Base-by-base conservation (phyloP, 2,113 vertebrate genomes). In the Butorides virescens region DNA sequence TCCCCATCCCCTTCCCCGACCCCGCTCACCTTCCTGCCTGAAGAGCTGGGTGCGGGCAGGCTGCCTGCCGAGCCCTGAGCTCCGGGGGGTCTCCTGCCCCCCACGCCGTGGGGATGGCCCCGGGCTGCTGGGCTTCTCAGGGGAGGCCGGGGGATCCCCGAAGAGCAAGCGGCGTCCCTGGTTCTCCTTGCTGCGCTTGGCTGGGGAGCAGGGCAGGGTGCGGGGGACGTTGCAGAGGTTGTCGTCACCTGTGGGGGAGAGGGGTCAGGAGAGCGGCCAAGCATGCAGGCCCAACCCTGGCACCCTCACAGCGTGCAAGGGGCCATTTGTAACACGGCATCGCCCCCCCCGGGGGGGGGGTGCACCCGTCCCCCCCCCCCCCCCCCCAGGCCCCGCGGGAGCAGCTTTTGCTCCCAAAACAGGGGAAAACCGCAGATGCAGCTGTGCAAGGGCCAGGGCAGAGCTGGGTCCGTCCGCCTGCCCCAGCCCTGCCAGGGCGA, bases 201-300 rank as follows among this genome's bases (percentile, higher is more conserved):
- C 98, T 0, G 99, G 99, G 3, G 99, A 99, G 46, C 98, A 98
- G 42, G 95, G 70, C 53, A 97, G 52, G n/a, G 93, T n/a, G 1
- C 47, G 79, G 14, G 97, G 97, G 13, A 99, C 82, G 63, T 99
- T 99, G 97, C 99, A 99, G 37, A 98, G 95, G 52, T 99, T 99
- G 32, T 99, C 99, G 7, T 99, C 99, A 23, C 99, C 99, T 99
- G 90, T 22, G 9, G 90, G 16, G 63, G 75, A 72, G 37, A 58
- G 1, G 65, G 65, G 13, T 26, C 11, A 92, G 46, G 18, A 11
- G 27, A 17, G 65, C 2, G 3, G 77, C 9, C 8, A 7, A 52
- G 46, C 12, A 4, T 16, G 20, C 2, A 19, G 75, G 25, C 7
- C 15, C 5, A 18, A 20, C 3, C 27, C 34, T 5, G 17, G 37